Conservation (phyloP, 1,140 invertebrate species). For the Cherax destructor region DNA sequence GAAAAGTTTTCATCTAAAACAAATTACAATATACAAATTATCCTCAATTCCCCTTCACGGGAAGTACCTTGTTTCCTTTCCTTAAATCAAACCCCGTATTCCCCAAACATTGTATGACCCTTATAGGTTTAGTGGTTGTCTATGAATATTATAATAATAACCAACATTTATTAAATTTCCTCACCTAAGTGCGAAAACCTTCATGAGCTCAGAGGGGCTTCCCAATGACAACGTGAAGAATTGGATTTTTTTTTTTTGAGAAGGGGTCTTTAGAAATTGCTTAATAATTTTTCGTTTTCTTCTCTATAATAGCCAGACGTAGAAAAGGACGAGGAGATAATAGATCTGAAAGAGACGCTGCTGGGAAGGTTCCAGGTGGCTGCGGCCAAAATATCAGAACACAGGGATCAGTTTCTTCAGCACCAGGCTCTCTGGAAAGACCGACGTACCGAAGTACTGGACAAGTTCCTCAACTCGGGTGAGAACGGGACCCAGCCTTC, state of each 20-base stretch:
- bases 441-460: conserved; percentile 43
- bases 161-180: no score
- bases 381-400: conserved; percentile 37
- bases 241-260: background rate
- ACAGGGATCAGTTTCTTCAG: conserved; percentile 61
- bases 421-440: conserved; percentile 70
- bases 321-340: conserved; percentile 63
- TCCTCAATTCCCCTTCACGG: no score
- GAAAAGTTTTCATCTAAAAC: no score
- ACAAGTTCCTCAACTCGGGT: conserved; percentile 61
- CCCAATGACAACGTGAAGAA: background rate
- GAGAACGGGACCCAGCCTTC: conserved; percentile 59
- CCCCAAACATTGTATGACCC: no score
- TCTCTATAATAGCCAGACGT: conserved; percentile 51
- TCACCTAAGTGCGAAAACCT: no score
- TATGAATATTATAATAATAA: no score
- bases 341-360: conserved; percentile 42
- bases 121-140: no score
- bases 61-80: no score
- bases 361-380: conserved; percentile 58
- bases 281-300: background rate
- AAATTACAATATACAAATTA: no score
- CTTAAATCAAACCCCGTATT: no score
- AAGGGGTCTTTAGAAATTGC: background rate
- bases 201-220: no score